Conservation (phyloP, 1,140 invertebrate genomes). For the Parapsyche elsis region DNA sequence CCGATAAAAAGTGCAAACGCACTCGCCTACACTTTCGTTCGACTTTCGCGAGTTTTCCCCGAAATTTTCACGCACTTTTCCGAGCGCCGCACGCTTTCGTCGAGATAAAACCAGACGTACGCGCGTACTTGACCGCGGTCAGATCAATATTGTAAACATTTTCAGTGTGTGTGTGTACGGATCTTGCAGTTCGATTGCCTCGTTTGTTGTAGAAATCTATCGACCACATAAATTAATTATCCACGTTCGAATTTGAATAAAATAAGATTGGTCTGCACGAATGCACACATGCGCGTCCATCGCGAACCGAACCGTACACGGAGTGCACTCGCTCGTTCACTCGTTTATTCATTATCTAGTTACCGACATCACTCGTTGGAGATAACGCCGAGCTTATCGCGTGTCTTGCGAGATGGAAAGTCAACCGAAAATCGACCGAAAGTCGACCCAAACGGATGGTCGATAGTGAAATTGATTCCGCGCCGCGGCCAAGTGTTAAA, state of each 20-base stretch:
- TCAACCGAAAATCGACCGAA: not conserved
- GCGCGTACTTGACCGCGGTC: not conserved
- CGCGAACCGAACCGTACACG: not conserved
- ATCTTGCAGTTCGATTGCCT: too few relatives aligned
- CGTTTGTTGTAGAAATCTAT: not conserved
- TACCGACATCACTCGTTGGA: too few relatives aligned
- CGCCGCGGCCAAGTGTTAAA: not conserved
- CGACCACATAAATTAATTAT: not conserved
- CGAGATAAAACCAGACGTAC: not conserved
- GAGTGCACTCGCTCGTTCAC: too few relatives aligned
- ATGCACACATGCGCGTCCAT: not conserved
- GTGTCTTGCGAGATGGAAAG: not conserved
- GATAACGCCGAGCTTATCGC: not conserved
- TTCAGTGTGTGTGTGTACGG: too few relatives aligned
- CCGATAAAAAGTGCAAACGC: not conserved
- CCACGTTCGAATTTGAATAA: conserved; percentile 17
- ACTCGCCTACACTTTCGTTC: not conserved
- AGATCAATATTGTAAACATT: conserved; percentile 16
- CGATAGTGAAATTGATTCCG: not conserved
- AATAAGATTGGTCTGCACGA: not conserved
- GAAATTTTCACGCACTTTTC: conserved; percentile 4
- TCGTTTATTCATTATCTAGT: too few relatives aligned
- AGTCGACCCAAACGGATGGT: not conserved
- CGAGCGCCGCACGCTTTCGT: not conserved
- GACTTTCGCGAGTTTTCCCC: not conserved